Evolutionary conservation across 2,797 vertebrate genomes (phyloP), one percentile per base, ranked within the genome.

Genomic region (Hippoglossus hippoglossus): DNA sequence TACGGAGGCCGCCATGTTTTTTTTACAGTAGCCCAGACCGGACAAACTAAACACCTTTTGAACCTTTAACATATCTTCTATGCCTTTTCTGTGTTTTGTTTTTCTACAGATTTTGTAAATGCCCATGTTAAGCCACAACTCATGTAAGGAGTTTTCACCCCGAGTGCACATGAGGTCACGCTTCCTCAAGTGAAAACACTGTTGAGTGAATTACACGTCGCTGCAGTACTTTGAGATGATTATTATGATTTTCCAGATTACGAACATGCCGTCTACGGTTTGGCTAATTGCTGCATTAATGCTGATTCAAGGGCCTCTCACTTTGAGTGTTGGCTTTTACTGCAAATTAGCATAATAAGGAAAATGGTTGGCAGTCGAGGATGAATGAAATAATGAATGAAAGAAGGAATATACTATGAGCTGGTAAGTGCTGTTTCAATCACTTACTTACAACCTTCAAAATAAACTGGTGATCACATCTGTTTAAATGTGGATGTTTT

Each of bases 261-360:
- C 58, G 59, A 75, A 72, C 71, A 85, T 22, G 62, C 73, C 62
- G 67, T 72, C 63, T 69, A 47, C 46, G 46, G 82, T 66, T 22
- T 25, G 15, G 53, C 50, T 86, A 79, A 87, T 87, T 80, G 63
- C 75, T 71, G 54, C 52, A 76, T 67, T 83, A 86, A 80, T 75
- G 73, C 68, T 52, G 58, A 85, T 83, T 86, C 73, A 57, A 86
- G 63, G 63, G 76, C 60, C 78, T 83, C 82, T 83, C 36, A 28
- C 39, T 51, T 47, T 59, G 63, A 86, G 72, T 71, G 74, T 64
- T 81, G 65, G 53, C 68, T 82, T 82, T 81, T 62, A 53, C 26
- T 71, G 7, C 0, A 54, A 80, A 82, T 73, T 67, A 67, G 34
- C 64, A 73, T 79, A 66, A 73, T 73, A 59, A 53, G 44, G 50